A percentile compares a stretch with the other conserved stretches of the same genome.
Conservation (phyloP, 2,797 vertebrate species). For the Fistularia commersonii region DNA sequence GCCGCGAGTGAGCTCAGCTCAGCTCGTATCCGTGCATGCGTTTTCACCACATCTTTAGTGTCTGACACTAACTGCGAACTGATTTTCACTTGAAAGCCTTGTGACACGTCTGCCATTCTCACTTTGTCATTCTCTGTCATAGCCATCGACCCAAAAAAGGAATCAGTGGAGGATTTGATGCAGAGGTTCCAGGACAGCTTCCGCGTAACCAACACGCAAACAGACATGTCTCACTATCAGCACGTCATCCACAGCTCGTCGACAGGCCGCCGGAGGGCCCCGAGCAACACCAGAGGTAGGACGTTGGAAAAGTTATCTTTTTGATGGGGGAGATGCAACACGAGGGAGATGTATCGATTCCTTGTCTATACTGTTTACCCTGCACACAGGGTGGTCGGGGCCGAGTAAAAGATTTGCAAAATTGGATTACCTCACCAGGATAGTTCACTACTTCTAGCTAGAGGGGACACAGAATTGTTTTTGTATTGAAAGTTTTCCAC, state of each 20-base stretch:
- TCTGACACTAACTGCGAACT: conserved; percentile 5
- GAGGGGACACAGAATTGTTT: too few species aligned
- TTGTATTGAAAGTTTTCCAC: too few species aligned
- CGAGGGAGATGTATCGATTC: too few species aligned
- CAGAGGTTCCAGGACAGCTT: conserved; percentile 97
- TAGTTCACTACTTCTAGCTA: too few species aligned
- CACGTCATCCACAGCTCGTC: conserved; percentile 82
- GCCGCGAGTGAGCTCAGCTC: not conserved
- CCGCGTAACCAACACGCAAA: conserved; percentile 83
- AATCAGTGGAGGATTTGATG: conserved; percentile 94
- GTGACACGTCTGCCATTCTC: conserved; percentile 35
- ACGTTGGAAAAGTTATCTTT: conserved; percentile 4
- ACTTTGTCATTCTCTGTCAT: conserved; percentile 37
- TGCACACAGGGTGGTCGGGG: too few species aligned
- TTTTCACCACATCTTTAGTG: conserved; percentile 8
- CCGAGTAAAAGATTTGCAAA: too few species aligned
- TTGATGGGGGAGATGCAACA: too few species aligned
- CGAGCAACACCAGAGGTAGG: conserved; percentile 85
- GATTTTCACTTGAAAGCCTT: conserved; percentile 16
- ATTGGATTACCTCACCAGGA: too few species aligned
- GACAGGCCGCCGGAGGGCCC: conserved; percentile 83
- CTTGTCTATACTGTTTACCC: too few species aligned
- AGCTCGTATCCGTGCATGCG: conserved; percentile 2
- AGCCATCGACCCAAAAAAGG: conserved; percentile 85
- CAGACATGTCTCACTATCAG: conserved; percentile 91